Conservation (phyloP, 1,140 invertebrate genomes). For the Lycorma delicatula region DNA sequence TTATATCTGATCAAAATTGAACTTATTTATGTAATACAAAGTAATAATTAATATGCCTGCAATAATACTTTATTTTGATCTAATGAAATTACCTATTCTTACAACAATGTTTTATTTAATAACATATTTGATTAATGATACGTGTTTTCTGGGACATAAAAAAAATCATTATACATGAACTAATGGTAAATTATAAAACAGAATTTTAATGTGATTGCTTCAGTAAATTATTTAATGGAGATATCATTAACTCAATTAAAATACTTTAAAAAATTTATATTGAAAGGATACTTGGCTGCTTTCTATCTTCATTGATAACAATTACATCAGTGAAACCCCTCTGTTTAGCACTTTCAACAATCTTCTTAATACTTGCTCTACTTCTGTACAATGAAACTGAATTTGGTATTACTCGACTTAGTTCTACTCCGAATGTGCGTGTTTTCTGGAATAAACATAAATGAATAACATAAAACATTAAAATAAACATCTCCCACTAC, state of each 20-base stretch:
- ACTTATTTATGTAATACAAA: no score
- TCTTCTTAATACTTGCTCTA: constrained; percentile 85
- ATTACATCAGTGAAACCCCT: constrained; percentile 83
- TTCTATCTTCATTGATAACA: constrained; percentile 87
- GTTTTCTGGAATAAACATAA: constrained; percentile 74
- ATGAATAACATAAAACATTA: constrained; percentile 22
- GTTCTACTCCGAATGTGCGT: constrained; percentile 84
- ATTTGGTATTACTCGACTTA: constrained; percentile 87
- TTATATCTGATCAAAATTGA: no score
- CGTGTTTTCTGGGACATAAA: background rate
- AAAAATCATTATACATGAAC: background rate
- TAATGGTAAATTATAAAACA: background rate
- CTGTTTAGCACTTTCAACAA: constrained; percentile 69
- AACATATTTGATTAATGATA: no score
- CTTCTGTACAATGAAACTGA: constrained; percentile 68
- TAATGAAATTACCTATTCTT: no score
- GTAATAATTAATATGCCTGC: no score
- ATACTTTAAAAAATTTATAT: constrained; percentile 1
- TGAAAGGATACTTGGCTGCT: constrained; percentile 65
- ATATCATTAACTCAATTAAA: no score
- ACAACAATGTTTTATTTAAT: no score
- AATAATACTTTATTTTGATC: no score
- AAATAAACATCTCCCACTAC: no score
- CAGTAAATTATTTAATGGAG: constrained; percentile 3
- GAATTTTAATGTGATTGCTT: background rate